Base-by-base conservation (phyloP, 2,113 vertebrate species). In the Physeter macrocephalus region DNA sequence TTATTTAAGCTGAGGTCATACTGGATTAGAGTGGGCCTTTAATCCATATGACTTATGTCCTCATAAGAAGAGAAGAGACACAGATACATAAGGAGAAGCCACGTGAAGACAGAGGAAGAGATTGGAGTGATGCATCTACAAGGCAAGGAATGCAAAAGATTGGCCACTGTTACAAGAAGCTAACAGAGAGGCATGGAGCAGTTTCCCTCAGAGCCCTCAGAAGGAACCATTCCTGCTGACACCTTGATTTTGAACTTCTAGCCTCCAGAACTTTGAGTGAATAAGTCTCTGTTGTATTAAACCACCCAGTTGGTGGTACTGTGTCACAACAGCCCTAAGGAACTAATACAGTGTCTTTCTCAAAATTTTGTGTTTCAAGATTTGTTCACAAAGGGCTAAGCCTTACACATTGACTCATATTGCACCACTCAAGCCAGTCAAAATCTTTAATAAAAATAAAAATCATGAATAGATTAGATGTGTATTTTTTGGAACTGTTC, bases 361-460 rank as follows among this genome's bases (percentile, higher is more conserved):
- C 7, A 90, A 72, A 86, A 52, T 11, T 86, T 41, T 17, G 1
- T 82, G 21, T 88, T 93, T 95, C 31, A 95, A 93, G 23, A 66
- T 92, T 89, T 82, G 18, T 77, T 92, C 6, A 64, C 4, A 93
- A 81, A 69, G 10, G 20, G 13, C 7, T 86, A 34, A 80, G 31
- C 1, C 8, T 93, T 80, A 29, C 10, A 29, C 31, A 62, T 82
- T 78, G 13, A 91, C 57, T 82, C 8, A 82, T 66, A 77, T 20
- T 66, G 1, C 9, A 84, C 4, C 17, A 90, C 29, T 80, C n/a
- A 81, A 90, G 6, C 5, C 20, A 86, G 21, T n/a, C 10, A 85
- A 72, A 77, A 75, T 12, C 8, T 86, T 96, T n/a, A 95, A 82
- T 59, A 29, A 86, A 92, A 88, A 77, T 81, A 17, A 90, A 87